Conservation (phyloP, 1,140 invertebrate genomes). For the Hycleus phaleratus region DNA sequence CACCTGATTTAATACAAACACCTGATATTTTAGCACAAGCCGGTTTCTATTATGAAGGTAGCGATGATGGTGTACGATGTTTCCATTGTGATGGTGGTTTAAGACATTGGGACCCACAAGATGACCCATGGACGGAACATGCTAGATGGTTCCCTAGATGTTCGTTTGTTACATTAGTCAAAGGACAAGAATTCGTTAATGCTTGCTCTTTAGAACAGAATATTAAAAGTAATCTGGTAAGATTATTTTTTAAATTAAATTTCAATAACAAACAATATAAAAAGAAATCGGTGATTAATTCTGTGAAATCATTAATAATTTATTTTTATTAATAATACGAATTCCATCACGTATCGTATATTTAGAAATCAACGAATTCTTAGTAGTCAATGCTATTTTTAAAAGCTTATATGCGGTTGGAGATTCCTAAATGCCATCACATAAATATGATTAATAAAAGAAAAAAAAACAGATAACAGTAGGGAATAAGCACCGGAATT, state of each 20-base stretch:
- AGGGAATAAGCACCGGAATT: too few relatives aligned
- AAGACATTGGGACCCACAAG: conserved; percentile 73
- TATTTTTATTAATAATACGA: background rate
- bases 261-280: too few relatives aligned
- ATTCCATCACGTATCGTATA: too few relatives aligned
- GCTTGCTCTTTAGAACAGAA: conserved; percentile 37
- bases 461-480: too few relatives aligned
- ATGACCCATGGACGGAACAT: conserved; percentile 86
- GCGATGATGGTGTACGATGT: conserved; percentile 72
- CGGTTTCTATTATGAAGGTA: conserved; percentile 67
- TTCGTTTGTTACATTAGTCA: conserved; percentile 66
- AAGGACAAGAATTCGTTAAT: conserved; percentile 70
- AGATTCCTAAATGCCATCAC: too few relatives aligned
- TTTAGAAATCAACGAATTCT: too few relatives aligned
- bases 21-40: conserved; percentile 61
- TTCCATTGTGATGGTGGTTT: conserved; percentile 87
- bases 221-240: conserved; percentile 4
- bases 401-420: too few relatives aligned
- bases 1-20: conserved; percentile 52
- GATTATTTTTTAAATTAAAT: background rate
- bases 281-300: too few relatives aligned
- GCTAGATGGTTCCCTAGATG: conserved; percentile 84
- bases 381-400: too few relatives aligned
- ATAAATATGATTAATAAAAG: too few relatives aligned
- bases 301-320: background rate